These are phyloP conservation scores for Potamarius usumacintae DNA, from an alignment of 2,113 vertebrate genomes.

Conservation along the genomic window DNA sequence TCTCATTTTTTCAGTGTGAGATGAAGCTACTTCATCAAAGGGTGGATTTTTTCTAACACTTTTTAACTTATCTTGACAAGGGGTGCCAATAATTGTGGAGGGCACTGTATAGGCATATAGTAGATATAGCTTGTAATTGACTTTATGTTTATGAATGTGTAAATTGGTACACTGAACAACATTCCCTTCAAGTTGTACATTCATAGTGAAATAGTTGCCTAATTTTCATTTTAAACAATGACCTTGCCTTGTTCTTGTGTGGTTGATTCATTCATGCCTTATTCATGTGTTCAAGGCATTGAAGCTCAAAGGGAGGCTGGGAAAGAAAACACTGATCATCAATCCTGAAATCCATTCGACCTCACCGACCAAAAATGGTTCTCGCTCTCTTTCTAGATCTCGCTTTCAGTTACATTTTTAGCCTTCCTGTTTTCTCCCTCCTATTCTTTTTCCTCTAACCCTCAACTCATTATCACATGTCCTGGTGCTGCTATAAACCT, in stretches of 20 bases:
- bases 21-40: too few relatives aligned
- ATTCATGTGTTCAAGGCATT: neutral
- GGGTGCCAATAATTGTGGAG: too few relatives aligned
- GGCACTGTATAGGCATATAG: neutral
- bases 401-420: neutral
- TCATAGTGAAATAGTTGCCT: neutral
- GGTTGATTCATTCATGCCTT: neutral
- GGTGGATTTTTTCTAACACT: too few relatives aligned
- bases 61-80: too few relatives aligned
- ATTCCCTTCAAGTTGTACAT: neutral
- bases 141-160: neutral
- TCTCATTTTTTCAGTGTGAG: too few relatives aligned
- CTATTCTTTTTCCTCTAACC: neutral
- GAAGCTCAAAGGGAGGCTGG: neutral
- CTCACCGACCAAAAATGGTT: neutral
- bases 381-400: too few relatives aligned
- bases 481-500: slow-evolving; percentile 16
- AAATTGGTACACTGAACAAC: neutral
- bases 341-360: neutral
- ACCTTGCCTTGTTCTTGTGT: neutral
- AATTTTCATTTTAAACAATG: neutral
- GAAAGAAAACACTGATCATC: neutral
- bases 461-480: neutral
- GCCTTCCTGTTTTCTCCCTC: neutral
- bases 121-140: neutral